Percentiles rank a stretch among this genome's conserved stretches.
Evolutionary conservation across 2,888 invertebrate genomes (phyloP).

Genomic region (Acleris laterana): DNA sequence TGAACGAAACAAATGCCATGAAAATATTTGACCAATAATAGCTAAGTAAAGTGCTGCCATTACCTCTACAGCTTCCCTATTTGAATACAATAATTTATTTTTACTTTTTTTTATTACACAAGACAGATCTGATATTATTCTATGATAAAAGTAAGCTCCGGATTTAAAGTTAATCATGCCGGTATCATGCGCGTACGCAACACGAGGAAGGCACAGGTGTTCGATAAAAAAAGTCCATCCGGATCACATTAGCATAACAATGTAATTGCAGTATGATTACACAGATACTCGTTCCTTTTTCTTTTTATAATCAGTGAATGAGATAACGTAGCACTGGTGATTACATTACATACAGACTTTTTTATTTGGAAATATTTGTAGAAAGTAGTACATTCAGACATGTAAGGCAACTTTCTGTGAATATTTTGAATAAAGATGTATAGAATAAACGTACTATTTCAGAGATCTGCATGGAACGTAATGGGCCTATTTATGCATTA

Average conservation of each 20-base stretch:
- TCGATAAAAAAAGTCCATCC: conserved; percentile 24
- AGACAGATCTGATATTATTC: not conserved
- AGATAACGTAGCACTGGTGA: conserved; percentile 26
- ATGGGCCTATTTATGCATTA: too few relatives aligned
- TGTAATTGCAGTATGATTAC: conserved; percentile 29
- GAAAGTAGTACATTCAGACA: conserved; percentile 2
- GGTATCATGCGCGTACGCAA: conserved; percentile 10
- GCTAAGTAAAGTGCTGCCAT: too few relatives aligned
- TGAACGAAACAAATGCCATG: too few relatives aligned
- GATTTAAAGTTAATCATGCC: not conserved
- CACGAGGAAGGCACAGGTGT: conserved; percentile 26
- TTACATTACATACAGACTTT: conserved; percentile 18
- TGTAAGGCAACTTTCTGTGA: not conserved
- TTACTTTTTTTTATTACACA: too few relatives aligned
- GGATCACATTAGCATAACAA: conserved; percentile 35
- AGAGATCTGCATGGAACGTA: too few relatives aligned
- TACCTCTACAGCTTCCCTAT: too few relatives aligned
- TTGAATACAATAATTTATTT: too few relatives aligned
- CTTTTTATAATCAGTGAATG: conserved; percentile 14
- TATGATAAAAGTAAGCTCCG: not conserved
- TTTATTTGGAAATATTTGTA: conserved; percentile 6
- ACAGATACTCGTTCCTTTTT: conserved; percentile 10
- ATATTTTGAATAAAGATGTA: too few relatives aligned
- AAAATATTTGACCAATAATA: too few relatives aligned
- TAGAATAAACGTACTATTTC: too few relatives aligned